Evolutionary conservation across 2,113 vertebrate species (phyloP).

Genomic region (Hemibagrus wyckioides): DNA sequence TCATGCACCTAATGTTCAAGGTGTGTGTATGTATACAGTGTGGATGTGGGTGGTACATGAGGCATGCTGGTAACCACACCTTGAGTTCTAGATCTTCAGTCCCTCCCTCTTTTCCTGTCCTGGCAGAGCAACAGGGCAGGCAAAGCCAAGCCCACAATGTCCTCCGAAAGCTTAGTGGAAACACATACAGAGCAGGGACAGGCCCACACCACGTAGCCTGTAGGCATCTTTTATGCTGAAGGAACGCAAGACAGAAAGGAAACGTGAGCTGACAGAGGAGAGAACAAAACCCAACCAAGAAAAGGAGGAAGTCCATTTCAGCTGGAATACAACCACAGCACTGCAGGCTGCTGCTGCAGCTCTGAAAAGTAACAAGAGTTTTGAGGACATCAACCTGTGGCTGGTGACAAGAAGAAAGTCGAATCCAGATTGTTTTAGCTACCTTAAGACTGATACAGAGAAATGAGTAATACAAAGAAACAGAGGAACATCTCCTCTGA

Average conservation of each 20-base stretch:
- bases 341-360: slow-evolving; percentile 41
- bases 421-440: slow-evolving; percentile 5
- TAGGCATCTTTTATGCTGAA: slow-evolving; percentile 64
- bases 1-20: background rate
- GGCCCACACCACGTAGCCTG: slow-evolving; percentile 67
- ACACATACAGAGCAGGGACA: slow-evolving; percentile 58
- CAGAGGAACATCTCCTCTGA: slow-evolving; percentile 71
- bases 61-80: slow-evolving; percentile 64
- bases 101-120: slow-evolving; percentile 42
- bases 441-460: slow-evolving; percentile 12
- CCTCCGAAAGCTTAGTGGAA: slow-evolving; percentile 55
- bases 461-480: slow-evolving; percentile 70
- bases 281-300: slow-evolving; percentile 32
- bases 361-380: slow-evolving; percentile 47
- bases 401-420: background rate
- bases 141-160: slow-evolving; percentile 60
- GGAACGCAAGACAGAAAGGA: slow-evolving; percentile 44
- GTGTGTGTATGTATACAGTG: slow-evolving; percentile 22
- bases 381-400: background rate
- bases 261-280: slow-evolving; percentile 51
- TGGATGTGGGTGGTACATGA: slow-evolving; percentile 46
- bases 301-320: slow-evolving; percentile 46
- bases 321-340: slow-evolving; percentile 53
- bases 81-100: slow-evolving; percentile 47
- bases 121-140: slow-evolving; percentile 58